Percentiles rank a stretch among this genome's conserved stretches.
These are phyloP conservation scores for Parasteatoda lunata DNA, from an alignment of 2,888 invertebrate genomes.

Conservation along the genomic window DNA sequence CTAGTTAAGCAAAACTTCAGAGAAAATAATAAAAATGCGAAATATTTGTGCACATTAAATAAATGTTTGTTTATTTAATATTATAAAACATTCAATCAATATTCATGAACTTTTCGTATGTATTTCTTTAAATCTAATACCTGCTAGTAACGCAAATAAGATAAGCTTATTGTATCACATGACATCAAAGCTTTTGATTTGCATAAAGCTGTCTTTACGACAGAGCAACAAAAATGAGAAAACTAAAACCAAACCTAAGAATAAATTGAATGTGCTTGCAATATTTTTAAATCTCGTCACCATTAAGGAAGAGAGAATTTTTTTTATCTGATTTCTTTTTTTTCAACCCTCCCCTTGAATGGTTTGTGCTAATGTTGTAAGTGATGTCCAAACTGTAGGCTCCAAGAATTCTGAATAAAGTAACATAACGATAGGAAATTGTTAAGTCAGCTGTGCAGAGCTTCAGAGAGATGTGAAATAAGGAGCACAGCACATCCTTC, in stretches of 20 bases:
- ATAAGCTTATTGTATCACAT: too few species aligned
- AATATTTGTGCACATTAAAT: too few species aligned
- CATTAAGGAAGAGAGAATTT: not conserved
- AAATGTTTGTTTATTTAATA: too few species aligned
- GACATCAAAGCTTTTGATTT: too few species aligned
- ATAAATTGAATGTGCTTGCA: not conserved
- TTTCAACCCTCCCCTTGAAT: not conserved
- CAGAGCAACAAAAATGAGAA: too few species aligned
- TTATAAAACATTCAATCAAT: too few species aligned
- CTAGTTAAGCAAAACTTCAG: too few species aligned
- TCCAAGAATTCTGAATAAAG: conserved; percentile 24
- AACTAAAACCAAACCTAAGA: not conserved
- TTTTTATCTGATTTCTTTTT: not conserved
- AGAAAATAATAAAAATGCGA: too few species aligned
- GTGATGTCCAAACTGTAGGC: conserved; percentile 27
- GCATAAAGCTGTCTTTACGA: too few species aligned
- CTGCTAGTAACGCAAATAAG: too few species aligned
- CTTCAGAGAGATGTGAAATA: conserved; percentile 25
- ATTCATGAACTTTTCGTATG: too few species aligned
- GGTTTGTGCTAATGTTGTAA: conserved; percentile 20
- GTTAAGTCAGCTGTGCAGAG: conserved; percentile 47
- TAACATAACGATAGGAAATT: conserved; percentile 36
- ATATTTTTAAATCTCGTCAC: not conserved
- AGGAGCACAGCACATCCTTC: conserved; percentile 33
- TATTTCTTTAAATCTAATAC: too few species aligned